phyloP scores from a whole-genome alignment of 1,140 invertebrate genomes.

The Pseudomyrmex sp. region DNA sequence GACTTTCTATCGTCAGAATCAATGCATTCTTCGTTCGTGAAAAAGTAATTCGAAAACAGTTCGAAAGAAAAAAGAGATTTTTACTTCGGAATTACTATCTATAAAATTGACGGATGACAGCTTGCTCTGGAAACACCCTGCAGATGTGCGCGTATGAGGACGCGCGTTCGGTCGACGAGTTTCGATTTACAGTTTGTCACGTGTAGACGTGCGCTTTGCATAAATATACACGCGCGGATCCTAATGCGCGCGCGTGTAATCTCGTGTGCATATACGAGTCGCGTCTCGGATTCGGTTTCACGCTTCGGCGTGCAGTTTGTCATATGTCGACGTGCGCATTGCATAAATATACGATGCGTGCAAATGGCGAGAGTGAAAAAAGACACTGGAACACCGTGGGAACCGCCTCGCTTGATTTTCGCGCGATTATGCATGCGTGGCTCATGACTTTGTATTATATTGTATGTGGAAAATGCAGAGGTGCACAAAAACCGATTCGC shows the following conservation, averaged over 20 bases:
- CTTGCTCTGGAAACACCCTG: neutral
- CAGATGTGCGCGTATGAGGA: neutral
- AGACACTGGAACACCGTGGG: neutral
- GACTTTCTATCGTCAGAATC: too few relatives aligned
- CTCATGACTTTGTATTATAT: neutral
- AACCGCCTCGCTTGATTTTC: conserved; percentile 31
- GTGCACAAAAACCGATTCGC: neutral
- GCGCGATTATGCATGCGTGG: conserved; percentile 32
- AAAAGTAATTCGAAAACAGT: too few relatives aligned
- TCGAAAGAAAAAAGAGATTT: too few relatives aligned
- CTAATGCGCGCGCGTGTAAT: neutral
- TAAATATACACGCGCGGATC: conserved; percentile 9
- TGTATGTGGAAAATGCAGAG: neutral
- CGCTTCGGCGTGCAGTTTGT: conserved; percentile 28
- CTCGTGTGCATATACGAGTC: neutral
- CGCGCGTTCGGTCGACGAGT: neutral
- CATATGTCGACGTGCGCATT: conserved; percentile 24
- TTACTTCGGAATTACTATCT: neutral
- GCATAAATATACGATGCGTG: conserved; percentile 31
- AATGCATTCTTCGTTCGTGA: too few relatives aligned
- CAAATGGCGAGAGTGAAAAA: conserved; percentile 11
- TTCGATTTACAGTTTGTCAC: conserved; percentile 35
- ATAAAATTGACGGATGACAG: neutral
- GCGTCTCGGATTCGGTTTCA: neutral
- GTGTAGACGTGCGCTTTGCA: conserved; percentile 15